phyloP scores from a whole-genome alignment of 2,888 invertebrate species.

The Cheilosia variabilis region DNA sequence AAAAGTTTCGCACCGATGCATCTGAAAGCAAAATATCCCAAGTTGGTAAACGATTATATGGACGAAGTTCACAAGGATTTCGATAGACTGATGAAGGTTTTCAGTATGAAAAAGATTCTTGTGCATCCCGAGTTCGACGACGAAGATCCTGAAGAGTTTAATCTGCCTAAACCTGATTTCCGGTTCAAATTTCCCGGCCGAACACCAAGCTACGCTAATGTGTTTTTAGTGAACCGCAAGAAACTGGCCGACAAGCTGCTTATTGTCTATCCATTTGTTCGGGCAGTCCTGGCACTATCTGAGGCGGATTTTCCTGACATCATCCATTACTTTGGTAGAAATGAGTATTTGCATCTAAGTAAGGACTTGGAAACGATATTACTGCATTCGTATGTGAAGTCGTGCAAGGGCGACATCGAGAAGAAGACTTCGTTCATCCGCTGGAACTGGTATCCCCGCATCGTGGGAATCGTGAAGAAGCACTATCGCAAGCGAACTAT shows the following conservation, averaged over 20 bases:
- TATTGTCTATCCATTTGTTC: conserved; percentile 87
- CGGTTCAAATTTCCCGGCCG: conserved; percentile 86
- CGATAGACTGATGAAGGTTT: conserved; percentile 86
- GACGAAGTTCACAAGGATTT: conserved; percentile 85
- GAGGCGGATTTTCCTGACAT: conserved; percentile 82
- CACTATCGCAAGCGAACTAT: conserved; percentile 80
- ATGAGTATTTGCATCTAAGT: conserved; percentile 52
- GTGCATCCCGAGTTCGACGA: conserved; percentile 85
- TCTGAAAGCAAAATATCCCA: conserved; percentile 85
- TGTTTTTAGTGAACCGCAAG: conserved; percentile 85
- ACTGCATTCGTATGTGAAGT: conserved; percentile 78
- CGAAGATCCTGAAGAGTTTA: conserved; percentile 83
- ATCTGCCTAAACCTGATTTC: conserved; percentile 80
- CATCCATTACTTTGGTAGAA: conserved; percentile 80
- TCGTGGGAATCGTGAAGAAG: conserved; percentile 81
- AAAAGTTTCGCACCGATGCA: conserved; percentile 85
- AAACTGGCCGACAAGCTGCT: conserved; percentile 86
- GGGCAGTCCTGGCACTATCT: conserved; percentile 82
- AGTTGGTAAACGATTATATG: conserved; percentile 84
- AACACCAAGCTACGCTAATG: conserved; percentile 85
- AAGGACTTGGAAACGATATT: conserved; percentile 70
- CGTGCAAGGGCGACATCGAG: conserved; percentile 80
- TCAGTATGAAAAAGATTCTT: conserved; percentile 87
- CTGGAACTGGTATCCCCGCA: conserved; percentile 83
- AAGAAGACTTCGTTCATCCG: conserved; percentile 82